Conservation (phyloP, 2,797 vertebrate genomes). For the Chromobotia macracanthus region DNA sequence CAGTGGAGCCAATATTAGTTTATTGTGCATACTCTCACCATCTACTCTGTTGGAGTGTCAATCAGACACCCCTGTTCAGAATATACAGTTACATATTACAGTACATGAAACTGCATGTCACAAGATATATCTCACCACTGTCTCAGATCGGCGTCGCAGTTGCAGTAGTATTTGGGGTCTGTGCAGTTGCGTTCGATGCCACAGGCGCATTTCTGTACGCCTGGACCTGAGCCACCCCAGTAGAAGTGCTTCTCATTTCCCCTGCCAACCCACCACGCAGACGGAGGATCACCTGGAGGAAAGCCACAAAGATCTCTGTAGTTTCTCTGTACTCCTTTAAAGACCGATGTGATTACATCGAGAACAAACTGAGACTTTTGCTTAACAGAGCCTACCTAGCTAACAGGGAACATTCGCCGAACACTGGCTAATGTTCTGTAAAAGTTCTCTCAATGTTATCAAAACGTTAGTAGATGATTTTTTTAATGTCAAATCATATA, state of each 20-base stretch:
- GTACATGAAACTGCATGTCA: background rate
- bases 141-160: conserved; percentile 92
- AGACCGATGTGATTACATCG: too few species aligned
- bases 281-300: conserved; percentile 83
- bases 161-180: conserved; percentile 86
- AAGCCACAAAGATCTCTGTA: background rate
- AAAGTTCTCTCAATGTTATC: too few species aligned
- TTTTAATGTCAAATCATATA: too few species aligned
- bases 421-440: too few species aligned
- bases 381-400: too few species aligned
- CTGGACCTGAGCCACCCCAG: conserved; percentile 94
- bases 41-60: too few species aligned
- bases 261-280: conserved; percentile 93
- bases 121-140: conserved; percentile 81
- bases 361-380: too few species aligned
- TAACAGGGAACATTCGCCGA: too few species aligned
- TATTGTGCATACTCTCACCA: too few species aligned
- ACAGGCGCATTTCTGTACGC: conserved; percentile 94
- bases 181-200: conserved; percentile 95
- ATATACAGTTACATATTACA: background rate
- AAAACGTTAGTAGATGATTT: too few species aligned
- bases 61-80: too few species aligned
- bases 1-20: background rate
- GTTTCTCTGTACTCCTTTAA: too few species aligned
- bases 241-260: conserved; percentile 93